Percentiles rank a stretch among this genome's conserved stretches.
phyloP scores from a whole-genome alignment of 1,140 invertebrate genomes.

The Mycetomoellerius zeteki region DNA sequence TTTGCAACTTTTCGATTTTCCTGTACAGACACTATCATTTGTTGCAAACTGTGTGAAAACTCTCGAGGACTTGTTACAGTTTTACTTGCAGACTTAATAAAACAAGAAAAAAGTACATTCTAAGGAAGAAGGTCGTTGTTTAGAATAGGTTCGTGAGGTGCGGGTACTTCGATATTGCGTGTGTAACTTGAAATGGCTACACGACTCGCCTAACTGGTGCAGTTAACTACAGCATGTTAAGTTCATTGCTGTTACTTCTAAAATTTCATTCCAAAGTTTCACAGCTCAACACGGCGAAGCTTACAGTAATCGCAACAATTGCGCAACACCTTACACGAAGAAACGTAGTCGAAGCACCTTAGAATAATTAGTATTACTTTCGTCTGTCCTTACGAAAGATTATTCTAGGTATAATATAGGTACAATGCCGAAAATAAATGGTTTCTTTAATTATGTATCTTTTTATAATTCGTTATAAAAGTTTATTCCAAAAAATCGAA shows the following conservation, averaged over 20 bases:
- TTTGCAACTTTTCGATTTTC: not conserved
- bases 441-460: not conserved
- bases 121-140: not conserved
- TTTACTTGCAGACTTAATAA: not conserved
- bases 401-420: not conserved
- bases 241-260: conserved; percentile 44
- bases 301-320: conserved; percentile 46
- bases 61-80: not conserved
- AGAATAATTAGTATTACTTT: conserved; percentile 43
- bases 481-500: too few relatives aligned
- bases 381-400: not conserved
- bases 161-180: not conserved
- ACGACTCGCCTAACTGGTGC: conserved; percentile 2
- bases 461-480: not conserved
- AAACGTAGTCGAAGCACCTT: not conserved
- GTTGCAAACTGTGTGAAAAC: not conserved
- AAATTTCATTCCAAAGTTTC: conserved; percentile 54
- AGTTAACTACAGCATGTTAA: conserved; percentile 45
- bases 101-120: not conserved
- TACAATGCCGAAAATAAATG: not conserved
- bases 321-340: not conserved
- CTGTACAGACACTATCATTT: not conserved
- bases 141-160: not conserved
- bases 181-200: conserved; percentile 30
- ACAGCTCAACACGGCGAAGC: not conserved